These are phyloP conservation scores for Tenthredo livida DNA, from an alignment of 2,888 invertebrate genomes.

Conservation along the genomic window DNA sequence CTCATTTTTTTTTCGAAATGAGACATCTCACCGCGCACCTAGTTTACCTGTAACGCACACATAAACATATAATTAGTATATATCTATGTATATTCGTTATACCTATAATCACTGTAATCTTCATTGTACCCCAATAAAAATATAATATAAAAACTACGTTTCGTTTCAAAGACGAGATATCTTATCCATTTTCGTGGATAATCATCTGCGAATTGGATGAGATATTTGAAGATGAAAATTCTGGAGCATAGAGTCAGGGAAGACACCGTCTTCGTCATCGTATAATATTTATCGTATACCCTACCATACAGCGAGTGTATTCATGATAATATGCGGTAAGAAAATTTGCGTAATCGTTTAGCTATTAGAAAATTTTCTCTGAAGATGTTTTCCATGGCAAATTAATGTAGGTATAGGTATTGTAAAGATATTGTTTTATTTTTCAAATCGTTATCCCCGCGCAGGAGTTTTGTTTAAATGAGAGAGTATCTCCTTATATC, in stretches of 20 bases:
- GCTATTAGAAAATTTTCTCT: background rate
- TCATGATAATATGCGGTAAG: background rate
- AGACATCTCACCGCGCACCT: background rate
- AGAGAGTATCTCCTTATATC: background rate
- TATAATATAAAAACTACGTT: background rate
- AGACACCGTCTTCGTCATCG: background rate
- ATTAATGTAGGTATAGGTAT: background rate
- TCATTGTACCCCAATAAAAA: background rate
- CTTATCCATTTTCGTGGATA: background rate
- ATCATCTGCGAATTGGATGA: background rate
- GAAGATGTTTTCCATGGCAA: background rate
- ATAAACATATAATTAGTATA: background rate
- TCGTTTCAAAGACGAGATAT: background rate
- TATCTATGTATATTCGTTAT: background rate
- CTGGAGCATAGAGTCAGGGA: background rate
- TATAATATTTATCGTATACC: background rate
- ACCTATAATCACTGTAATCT: background rate
- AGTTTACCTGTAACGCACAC: background rate
- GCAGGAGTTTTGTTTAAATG: background rate
- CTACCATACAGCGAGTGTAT: background rate
- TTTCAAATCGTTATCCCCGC: background rate
- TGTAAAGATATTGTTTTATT: background rate
- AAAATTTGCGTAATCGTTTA: constrained; percentile 22
- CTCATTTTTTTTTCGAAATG: background rate
- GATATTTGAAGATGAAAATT: background rate